A percentile compares a stretch with the other conserved stretches of the same genome.
phyloP scores from a whole-genome alignment of 2,113 vertebrate genomes.

The Chaetorhynchus papuensis region DNA sequence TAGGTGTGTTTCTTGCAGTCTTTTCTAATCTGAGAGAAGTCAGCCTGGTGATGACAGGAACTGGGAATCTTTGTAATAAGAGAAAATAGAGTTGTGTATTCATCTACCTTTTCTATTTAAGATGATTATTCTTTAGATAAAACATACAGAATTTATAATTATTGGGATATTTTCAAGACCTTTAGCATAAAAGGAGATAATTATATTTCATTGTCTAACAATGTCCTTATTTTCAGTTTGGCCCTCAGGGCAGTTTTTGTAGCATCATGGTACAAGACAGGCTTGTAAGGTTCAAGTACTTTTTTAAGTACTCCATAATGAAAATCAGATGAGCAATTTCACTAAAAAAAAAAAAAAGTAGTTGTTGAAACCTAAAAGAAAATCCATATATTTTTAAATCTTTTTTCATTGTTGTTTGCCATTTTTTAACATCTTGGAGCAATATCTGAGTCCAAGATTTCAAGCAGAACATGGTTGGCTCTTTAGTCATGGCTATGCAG shows the following conservation, averaged over 20 bases:
- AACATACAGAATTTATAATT: background rate
- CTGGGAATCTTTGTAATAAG: background rate
- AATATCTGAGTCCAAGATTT: background rate
- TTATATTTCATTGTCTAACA: background rate
- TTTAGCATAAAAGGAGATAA: background rate
- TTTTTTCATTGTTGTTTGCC: background rate
- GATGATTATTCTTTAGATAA: background rate
- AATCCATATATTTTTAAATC: background rate
- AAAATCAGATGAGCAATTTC: background rate
- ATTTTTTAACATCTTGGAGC: background rate
- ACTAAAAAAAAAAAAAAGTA: background rate
- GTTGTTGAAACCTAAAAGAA: background rate
- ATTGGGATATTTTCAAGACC: background rate
- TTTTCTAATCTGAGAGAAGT: background rate
- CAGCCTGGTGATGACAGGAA: background rate
- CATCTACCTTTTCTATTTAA: background rate
- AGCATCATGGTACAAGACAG: background rate
- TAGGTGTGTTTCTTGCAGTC: background rate
- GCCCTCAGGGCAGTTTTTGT: background rate
- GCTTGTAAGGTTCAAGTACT: background rate
- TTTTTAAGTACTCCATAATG: background rate
- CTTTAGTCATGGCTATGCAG: background rate
- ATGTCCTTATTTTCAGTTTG: background rate
- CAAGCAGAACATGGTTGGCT: background rate
- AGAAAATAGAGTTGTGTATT: background rate